Base-by-base conservation (phyloP, 2,888 invertebrate species). In the Pheosia gnoma region DNA sequence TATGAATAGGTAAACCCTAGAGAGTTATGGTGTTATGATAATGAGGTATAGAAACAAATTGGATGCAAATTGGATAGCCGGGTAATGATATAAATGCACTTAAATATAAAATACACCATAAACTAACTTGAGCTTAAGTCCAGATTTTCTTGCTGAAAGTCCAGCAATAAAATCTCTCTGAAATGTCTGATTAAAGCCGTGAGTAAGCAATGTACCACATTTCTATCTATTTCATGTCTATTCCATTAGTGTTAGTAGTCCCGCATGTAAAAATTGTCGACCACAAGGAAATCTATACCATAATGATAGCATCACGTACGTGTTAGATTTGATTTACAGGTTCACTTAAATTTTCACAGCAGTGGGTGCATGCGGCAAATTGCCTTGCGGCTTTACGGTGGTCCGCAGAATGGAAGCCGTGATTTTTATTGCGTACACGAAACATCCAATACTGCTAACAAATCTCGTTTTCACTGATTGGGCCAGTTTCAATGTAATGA, bases 301-400 rank as follows among this genome's bases (percentile, higher is more conserved):
- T 89, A 90, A 89, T 90, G 87, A 87, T 84, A 81, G 86, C 81
- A 80, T 81, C 79, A 82, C 78, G 87, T 85, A 89, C 90, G 88
- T 90, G 88, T 89, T 90, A 88, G 87, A 90, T 92, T 88, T 85
- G 84, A 88, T 92, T 91, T 92, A 90, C 89, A 89, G 90, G 87
- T 92, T 91, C 79, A 80, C 84, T 88, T 86, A 86, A 89, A 91
- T 90, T 85, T 82, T 80, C 80, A 76, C 79, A 80, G 84, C 84
- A 84, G 84, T 85, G 81, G 82, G 84, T 80, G 78, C 75, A 80
- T 82, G 78, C 75, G 71, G 84, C 75, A 91, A 90, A 91, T 92
- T 91, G 83, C 84, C 75, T 88, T 92, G 90, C 80, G 90, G 90
- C 89, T 89, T 86, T 81, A 86, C 85, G 77, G 79, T 82, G 82